Evolutionary conservation across 2,113 vertebrate genomes (phyloP).

Genomic region (Heteronetta atricapilla): DNA sequence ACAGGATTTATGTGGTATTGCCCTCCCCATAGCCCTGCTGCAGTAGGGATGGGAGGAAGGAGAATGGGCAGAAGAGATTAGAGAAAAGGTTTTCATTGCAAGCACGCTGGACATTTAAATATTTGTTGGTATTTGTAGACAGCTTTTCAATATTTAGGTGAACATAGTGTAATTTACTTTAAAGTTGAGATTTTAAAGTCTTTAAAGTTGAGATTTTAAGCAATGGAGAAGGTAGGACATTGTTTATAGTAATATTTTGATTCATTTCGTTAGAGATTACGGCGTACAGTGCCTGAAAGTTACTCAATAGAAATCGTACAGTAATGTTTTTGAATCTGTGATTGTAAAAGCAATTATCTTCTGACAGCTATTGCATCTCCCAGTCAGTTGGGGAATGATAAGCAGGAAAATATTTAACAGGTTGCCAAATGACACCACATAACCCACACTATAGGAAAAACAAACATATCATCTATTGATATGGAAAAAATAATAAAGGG

Average conservation of each 20-base stretch:
- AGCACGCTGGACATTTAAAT: background rate
- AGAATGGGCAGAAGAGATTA: background rate
- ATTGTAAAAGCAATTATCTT: background rate
- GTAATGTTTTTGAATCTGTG: background rate
- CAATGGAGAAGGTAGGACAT: background rate
- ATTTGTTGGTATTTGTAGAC: background rate
- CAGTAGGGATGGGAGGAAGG: background rate
- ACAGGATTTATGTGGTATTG: background rate
- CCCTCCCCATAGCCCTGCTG: background rate
- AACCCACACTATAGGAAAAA: background rate
- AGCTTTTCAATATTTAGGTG: background rate
- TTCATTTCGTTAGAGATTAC: background rate
- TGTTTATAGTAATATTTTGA: background rate
- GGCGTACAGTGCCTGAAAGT: background rate
- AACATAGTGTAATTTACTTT: background rate
- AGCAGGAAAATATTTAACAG: background rate
- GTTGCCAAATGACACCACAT: background rate
- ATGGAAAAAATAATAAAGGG: background rate
- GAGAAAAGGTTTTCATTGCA: conserved; percentile 14
- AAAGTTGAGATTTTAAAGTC: background rate
- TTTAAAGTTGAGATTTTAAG: background rate
- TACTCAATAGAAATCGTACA: background rate
- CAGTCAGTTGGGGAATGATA: background rate
- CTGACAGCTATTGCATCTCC: background rate
- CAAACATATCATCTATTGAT: background rate